A percentile compares a stretch with the other conserved stretches of the same genome.
Evolutionary conservation across 1,140 invertebrate species (phyloP).

Genomic region (Mizuhopecten yessoensis): DNA sequence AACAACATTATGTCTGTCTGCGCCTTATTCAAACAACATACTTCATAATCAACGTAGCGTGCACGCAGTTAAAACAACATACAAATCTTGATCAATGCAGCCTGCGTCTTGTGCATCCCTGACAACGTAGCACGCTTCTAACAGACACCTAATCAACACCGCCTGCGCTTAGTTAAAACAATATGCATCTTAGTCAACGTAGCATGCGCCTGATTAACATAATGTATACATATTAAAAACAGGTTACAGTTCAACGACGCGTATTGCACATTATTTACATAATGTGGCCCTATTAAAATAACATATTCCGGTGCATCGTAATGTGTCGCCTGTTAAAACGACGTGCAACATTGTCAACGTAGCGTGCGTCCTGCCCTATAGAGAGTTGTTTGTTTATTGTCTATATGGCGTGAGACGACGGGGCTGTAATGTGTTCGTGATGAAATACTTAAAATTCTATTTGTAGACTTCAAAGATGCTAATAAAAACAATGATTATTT

Average conservation of each 20-base stretch:
- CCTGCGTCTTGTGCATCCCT: not conserved
- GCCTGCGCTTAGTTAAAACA: no score
- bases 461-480: constrained; percentile 24
- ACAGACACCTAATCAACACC: no score
- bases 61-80: not conserved
- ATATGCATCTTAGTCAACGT: no score
- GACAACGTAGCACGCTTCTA: not conserved
- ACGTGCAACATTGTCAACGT: not conserved
- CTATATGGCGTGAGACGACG: not conserved
- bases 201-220: no score
- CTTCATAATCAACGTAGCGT: not conserved
- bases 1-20: not conserved
- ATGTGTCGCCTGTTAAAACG: not conserved
- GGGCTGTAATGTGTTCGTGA: not conserved
- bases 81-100: not conserved
- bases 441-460: constrained; percentile 19
- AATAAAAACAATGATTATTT: constrained; percentile 30
- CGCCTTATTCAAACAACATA: not conserved
- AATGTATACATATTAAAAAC: no score
- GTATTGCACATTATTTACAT: no score
- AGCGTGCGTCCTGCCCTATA: no score
- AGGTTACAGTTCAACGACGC: no score
- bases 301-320: not conserved
- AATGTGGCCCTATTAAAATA: no score
- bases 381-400: not conserved